These are phyloP conservation scores for Alexandromys fortis DNA, from an alignment of 2,113 vertebrate genomes.

Conservation along the genomic window DNA sequence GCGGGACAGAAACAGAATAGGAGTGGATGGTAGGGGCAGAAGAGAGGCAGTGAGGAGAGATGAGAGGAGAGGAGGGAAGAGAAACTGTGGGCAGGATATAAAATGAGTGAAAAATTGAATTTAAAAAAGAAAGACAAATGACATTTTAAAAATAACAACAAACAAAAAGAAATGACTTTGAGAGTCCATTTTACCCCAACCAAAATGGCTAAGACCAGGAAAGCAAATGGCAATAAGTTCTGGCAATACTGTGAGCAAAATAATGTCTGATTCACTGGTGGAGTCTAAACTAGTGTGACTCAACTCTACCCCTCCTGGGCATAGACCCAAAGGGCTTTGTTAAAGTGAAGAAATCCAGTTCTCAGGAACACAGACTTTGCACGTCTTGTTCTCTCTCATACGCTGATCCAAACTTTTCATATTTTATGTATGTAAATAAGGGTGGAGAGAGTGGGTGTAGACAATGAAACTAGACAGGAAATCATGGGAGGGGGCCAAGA, in stretches of 20 bases:
- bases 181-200: neutral
- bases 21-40: neutral
- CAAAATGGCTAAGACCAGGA: neutral
- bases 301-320: neutral
- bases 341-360: neutral
- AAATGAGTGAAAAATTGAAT: neutral
- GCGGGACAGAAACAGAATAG: neutral
- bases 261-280: too few relatives aligned
- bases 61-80: neutral
- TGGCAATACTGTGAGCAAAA: neutral
- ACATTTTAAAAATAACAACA: neutral
- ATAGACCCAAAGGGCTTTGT: neutral
- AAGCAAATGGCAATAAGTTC: neutral
- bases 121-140: neutral
- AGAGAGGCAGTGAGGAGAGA: neutral
- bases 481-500: neutral
- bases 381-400: neutral
- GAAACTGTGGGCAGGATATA: neutral
- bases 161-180: neutral
- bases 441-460: neutral
- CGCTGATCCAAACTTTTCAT: neutral
- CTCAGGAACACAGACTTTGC: neutral
- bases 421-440: neutral
- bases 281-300: neutral
- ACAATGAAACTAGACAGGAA: neutral